Percentiles rank a stretch among this genome's conserved stretches.
These are phyloP conservation scores for Sciaenops ocellatus DNA, from an alignment of 2,797 vertebrate species.

Conservation along the genomic window DNA sequence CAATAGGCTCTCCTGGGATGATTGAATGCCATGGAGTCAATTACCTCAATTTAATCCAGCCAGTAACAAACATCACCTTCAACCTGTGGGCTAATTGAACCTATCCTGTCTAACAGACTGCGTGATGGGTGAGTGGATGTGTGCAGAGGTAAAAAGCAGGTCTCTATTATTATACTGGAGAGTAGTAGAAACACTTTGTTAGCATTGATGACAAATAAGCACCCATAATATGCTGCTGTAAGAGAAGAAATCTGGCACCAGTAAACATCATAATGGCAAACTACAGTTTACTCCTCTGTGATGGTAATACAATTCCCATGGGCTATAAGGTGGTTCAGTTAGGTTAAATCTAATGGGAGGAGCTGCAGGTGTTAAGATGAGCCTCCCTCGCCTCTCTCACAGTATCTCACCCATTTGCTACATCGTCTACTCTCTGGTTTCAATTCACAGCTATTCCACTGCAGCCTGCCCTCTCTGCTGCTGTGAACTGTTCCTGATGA, in stretches of 20 bases:
- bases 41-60: constrained; percentile 11
- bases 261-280: too few relatives aligned
- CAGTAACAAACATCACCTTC: neutral
- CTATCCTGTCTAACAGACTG: neutral
- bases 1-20: constrained; percentile 29
- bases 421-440: neutral
- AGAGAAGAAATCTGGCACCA: neutral
- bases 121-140: neutral
- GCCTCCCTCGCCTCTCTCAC: neutral
- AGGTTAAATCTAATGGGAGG: neutral
- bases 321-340: neutral
- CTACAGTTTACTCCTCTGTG: neutral
- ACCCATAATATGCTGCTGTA: neutral
- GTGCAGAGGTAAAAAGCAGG: neutral
- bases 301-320: too few relatives aligned
- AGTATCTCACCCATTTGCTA: neutral
- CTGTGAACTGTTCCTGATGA: neutral
- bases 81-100: constrained; percentile 16
- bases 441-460: neutral
- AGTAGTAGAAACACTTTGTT: neutral
- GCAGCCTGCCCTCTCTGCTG: neutral
- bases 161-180: constrained; percentile 16
- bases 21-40: constrained; percentile 13
- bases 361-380: neutral
- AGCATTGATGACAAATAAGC: neutral